These are phyloP conservation scores for Heliconius eleuchia DNA, from an alignment of 1,140 invertebrate genomes.

Conservation along the genomic window DNA sequence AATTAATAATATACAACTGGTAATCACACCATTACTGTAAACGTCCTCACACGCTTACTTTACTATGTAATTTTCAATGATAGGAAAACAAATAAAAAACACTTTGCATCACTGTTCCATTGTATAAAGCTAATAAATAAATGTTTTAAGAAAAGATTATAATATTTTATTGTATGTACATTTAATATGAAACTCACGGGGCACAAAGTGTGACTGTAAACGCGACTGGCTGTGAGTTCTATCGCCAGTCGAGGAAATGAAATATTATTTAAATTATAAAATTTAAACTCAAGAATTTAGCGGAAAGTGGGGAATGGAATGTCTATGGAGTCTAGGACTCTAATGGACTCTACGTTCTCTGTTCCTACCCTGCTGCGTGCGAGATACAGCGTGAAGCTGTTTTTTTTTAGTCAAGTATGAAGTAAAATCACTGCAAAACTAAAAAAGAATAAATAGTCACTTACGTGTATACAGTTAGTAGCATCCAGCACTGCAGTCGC, in stretches of 20 bases:
- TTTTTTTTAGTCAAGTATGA: no score
- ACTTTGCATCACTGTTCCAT: neutral
- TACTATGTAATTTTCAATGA: neutral
- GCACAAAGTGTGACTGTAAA: no score
- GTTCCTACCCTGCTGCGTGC: no score
- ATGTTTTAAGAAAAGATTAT: neutral
- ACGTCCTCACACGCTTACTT: neutral
- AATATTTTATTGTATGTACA: neutral
- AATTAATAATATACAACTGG: neutral
- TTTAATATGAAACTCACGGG: neutral
- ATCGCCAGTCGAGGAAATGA: no score
- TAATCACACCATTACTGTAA: neutral
- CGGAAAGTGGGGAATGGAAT: no score
- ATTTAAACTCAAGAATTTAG: no score
- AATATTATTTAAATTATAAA: no score
- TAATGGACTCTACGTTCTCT: no score
- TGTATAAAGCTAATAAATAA: constrained; percentile 20
- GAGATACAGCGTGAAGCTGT: no score
- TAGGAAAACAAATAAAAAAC: constrained; percentile 7
- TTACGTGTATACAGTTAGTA: constrained; percentile 83
- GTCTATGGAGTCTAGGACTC: no score
- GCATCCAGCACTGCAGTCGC: constrained; percentile 82
- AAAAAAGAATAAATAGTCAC: constrained; percentile 41
- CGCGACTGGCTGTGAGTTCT: no score
- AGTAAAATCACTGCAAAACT: no score